Conservation (phyloP, 2,888 invertebrate species). For the Nephrotoma appendiculata region DNA sequence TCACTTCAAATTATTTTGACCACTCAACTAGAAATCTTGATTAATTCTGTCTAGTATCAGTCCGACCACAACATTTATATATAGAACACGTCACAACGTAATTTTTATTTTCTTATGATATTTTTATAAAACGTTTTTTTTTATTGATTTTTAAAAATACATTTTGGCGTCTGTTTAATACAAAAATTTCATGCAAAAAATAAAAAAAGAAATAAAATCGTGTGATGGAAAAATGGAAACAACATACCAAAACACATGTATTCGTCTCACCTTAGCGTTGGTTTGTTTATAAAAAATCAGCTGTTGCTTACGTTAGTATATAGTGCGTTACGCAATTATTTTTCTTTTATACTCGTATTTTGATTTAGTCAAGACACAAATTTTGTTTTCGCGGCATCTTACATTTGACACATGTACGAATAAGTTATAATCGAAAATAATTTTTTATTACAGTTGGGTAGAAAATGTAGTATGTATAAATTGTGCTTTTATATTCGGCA, state of each 20-base stretch:
- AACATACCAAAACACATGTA: neutral
- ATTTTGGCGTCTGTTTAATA: neutral
- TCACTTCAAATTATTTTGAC: no score
- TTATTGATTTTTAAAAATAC: neutral
- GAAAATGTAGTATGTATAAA: neutral
- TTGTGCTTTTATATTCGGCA: neutral
- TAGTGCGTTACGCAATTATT: no score
- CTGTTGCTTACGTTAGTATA: neutral
- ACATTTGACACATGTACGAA: no score
- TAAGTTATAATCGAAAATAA: no score
- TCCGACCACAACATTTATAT: neutral
- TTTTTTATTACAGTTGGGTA: neutral
- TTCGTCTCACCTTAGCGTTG: neutral
- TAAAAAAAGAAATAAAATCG: neutral
- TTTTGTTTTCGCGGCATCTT: no score
- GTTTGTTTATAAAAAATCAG: neutral
- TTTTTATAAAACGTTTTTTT: no score
- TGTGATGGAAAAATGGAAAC: neutral
- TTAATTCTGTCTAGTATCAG: neutral
- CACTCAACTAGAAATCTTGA: no score
- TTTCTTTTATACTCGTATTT: no score
- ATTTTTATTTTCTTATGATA: no score
- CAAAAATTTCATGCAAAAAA: neutral
- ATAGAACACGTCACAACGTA: neutral
- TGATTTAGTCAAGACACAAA: no score